Evolutionary conservation across 2,888 invertebrate genomes (phyloP).

Genomic region (Prosapia bicincta): DNA sequence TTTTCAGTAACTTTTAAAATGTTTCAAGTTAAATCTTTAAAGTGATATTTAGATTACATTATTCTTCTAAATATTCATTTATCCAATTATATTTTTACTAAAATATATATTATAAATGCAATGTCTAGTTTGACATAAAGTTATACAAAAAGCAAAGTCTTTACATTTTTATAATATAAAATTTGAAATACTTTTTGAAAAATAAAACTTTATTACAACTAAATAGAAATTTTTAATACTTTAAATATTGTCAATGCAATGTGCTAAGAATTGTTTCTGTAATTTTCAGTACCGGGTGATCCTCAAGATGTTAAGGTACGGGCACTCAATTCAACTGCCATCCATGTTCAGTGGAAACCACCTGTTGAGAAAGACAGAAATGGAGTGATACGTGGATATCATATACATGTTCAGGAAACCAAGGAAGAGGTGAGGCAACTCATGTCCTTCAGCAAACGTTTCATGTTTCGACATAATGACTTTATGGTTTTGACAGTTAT

Average conservation of each 20-base stretch:
- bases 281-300: constrained; percentile 90
- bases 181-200: too few relatives aligned
- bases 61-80: neutral
- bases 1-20: neutral
- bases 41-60: neutral
- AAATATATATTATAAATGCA: too few relatives aligned
- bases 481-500: too few relatives aligned
- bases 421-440: constrained; percentile 46
- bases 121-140: too few relatives aligned
- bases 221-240: too few relatives aligned
- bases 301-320: constrained; percentile 89
- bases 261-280: neutral
- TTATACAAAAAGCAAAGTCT: too few relatives aligned
- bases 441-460: neutral
- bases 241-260: neutral
- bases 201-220: too few relatives aligned
- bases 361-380: constrained; percentile 89
- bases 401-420: constrained; percentile 91
- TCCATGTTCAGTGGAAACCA: constrained; percentile 92
- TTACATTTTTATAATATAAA: too few relatives aligned
- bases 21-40: neutral
- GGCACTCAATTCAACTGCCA: constrained; percentile 92
- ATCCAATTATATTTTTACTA: neutral
- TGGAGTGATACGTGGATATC: constrained; percentile 95
- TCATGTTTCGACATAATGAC: too few relatives aligned